Evolutionary conservation across 2,113 vertebrate species (phyloP), one percentile per base, ranked within the genome.

Genomic region (Sander lucioperca): DNA sequence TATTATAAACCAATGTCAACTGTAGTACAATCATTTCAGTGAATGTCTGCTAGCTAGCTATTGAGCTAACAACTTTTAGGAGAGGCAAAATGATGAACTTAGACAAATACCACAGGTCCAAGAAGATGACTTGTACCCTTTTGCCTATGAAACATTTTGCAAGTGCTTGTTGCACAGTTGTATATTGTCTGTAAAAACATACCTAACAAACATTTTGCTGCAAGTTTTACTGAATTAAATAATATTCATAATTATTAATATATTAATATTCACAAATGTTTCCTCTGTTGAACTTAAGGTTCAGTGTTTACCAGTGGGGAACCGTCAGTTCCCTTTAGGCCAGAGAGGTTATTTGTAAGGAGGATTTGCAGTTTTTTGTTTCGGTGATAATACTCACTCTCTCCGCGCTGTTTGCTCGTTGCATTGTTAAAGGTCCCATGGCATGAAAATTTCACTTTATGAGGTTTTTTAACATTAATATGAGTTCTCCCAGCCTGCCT

Each of bases 181-280:
- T 39, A 39, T 39, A 39, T 33, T 68, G 14, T 56, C 36, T 33
- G 12, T 54, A 51, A 7, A 70, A 58, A 14, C 36, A 39, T 39
- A 2, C 36, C 36, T 23, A 3, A 65, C 8, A 57, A 61, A 33
- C 58, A 62, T n/a, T 63, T 23, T 16, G 12, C 57, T 2, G 48
- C 3, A 68, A 23, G 0, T 63, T 63, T 50, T 8, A 72, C 4
- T 7, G 14, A 73, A 47, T 51, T 13, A 58, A 66, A n/a, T 19
- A 11, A 80, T 11, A 25, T 65, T 66, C 23, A 48, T 19, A 11
- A 80, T 11, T n/a, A n/a, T n/a, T n/a, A n/a, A n/a, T n/a, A n/a
- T n/a, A n/a, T n/a, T 19, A 11, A 80, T 11, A 25, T 65, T 66
- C 23, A 48, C 27, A n/a, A 58, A 51, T 6, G 18, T 62, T 62